Conservation (phyloP, 2,113 vertebrate genomes). For the Lonchura striata region DNA sequence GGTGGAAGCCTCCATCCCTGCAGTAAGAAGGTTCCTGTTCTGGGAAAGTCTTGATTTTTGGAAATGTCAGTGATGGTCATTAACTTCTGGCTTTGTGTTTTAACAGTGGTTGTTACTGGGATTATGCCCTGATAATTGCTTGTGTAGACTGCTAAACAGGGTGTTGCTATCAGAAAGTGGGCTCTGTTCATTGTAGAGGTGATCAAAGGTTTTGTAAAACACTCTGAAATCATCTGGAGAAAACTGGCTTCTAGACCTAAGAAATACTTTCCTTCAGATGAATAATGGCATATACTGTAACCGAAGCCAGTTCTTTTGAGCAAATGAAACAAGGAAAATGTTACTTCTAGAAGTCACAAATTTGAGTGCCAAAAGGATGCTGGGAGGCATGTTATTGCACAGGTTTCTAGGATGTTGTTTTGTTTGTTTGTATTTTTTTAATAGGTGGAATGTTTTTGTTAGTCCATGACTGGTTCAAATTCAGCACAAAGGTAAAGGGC, state of each 20-base stretch:
- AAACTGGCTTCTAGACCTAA: not conserved
- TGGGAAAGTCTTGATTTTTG: not conserved
- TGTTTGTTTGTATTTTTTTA: not conserved
- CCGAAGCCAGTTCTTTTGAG: not conserved
- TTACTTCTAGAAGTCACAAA: not conserved
- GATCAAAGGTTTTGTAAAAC: not conserved
- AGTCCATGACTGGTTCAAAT: not conserved
- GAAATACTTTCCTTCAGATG: not conserved
- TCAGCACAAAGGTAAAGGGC: not conserved
- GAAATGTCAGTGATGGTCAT: not conserved
- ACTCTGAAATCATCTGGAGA: not conserved
- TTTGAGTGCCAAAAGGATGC: not conserved
- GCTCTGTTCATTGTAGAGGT: not conserved
- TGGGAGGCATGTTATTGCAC: not conserved
- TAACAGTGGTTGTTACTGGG: not conserved
- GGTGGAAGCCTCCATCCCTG: not conserved
- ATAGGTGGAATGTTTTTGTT: not conserved
- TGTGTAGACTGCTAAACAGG: not conserved
- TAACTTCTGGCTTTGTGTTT: not conserved
- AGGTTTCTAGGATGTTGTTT: not conserved
- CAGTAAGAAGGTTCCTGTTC: not conserved
- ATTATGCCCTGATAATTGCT: not conserved
- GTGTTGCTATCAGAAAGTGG: not conserved
- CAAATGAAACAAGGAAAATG: not conserved
- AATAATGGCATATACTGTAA: not conserved